Evolutionary conservation across 1,140 invertebrate species (phyloP), one percentile per base, ranked within the genome.

Genomic region (Ceratitis capitata): DNA sequence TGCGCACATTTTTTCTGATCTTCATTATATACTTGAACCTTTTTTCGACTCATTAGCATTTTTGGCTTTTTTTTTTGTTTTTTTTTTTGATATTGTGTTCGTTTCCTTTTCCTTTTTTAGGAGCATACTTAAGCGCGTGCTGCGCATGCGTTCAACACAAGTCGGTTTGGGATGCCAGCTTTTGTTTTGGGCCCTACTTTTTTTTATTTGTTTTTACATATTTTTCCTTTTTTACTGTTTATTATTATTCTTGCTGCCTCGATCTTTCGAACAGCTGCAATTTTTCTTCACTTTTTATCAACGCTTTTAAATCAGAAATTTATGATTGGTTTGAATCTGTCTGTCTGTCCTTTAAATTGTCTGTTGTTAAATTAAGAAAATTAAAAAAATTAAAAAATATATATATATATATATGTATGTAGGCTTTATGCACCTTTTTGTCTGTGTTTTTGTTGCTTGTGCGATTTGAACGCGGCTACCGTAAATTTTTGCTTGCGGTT

Each of bases 131-230:
- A 23, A 78, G 69, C 69, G 69, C 69, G 69, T 78, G 69, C 69
- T 78, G 69, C 69, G 69, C 69, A 42, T 78, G 69, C 69, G 69
- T 16, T 78, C 69, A 78, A 45, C 23, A 39, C 69, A 78, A 78
- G 69, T n/a, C 39, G 69, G 39, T 14, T n/a, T n/a, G n/a, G 23
- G 39, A 35, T 45, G 64, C 64, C 19, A 19, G 64, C 9, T 19
- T 61, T 19, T 42, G 39, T 39, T 39, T 3, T 74, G 0, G 29
- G 6, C 5, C 10, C n/a, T 7, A 53, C n/a, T 53, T n/a, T n/a
- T n/a, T n/a, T n/a, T n/a, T n/a, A n/a, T n/a, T n/a, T n/a, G n/a
- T n/a, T n/a, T n/a, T n/a, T n/a, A n/a, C n/a, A n/a, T 69, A 39
- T 69, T 69, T 69, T 69, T 69, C 6, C 19, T 12, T 9, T 56